phyloP scores from a whole-genome alignment of 1,140 invertebrate species.

The Sitobion miscanthi region DNA sequence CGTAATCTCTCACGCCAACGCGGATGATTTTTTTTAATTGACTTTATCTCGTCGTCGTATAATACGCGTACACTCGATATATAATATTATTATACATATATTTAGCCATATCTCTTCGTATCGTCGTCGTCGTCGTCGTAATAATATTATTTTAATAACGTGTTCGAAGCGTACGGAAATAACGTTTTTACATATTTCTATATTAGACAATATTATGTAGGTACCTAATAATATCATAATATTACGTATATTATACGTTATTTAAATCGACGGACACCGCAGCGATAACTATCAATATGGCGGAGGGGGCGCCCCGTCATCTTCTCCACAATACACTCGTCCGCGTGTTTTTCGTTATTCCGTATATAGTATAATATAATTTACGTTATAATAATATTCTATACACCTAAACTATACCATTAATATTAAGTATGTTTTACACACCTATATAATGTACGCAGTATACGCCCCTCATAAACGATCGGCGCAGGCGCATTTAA shows the following conservation, averaged over 20 bases:
- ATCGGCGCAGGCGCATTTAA: not conserved
- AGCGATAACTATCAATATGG: not conserved
- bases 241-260: not conserved
- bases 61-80: not conserved
- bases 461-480: not conserved
- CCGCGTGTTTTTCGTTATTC: not conserved
- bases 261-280: not conserved
- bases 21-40: not conserved
- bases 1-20: conserved; percentile 15
- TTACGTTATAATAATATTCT: too few species aligned
- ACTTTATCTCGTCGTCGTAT: not conserved
- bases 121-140: not conserved
- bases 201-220: not conserved
- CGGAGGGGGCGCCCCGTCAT: too few species aligned
- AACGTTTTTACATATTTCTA: conserved; percentile 10
- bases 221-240: not conserved
- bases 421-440: too few species aligned
- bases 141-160: conserved; percentile 1
- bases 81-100: not conserved
- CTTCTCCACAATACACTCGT: not conserved
- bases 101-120: not conserved
- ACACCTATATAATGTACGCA: too few species aligned
- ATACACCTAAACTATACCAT: too few species aligned
- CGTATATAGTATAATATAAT: too few species aligned
- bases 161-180: not conserved